Conservation (phyloP, 2,113 vertebrate species). For the Hiodon alosoides region DNA sequence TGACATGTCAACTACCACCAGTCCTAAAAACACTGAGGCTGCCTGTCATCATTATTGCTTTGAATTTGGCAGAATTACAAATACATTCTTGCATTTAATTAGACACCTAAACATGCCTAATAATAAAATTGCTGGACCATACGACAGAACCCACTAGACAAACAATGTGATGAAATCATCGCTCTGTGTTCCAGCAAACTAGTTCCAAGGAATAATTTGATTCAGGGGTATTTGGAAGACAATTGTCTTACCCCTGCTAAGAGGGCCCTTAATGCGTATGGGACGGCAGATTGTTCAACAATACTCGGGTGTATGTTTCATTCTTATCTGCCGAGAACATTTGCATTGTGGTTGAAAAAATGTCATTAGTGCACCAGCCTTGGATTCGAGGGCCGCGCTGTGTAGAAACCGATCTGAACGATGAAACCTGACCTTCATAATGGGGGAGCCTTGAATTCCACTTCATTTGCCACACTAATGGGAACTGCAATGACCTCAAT, state of each 20-base stretch:
- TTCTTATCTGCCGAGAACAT: constrained; percentile 55
- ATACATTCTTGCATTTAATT: constrained; percentile 38
- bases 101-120: constrained; percentile 18
- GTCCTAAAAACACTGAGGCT: neutral
- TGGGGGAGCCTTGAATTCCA: constrained; percentile 67
- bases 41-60: neutral
- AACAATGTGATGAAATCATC: constrained; percentile 32
- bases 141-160: constrained; percentile 24
- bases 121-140: neutral
- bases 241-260: constrained; percentile 30
- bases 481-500: constrained; percentile 82
- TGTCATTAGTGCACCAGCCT: constrained; percentile 62
- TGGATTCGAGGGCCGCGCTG: constrained; percentile 58
- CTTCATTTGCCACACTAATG: constrained; percentile 72
- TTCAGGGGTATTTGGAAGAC: constrained; percentile 31
- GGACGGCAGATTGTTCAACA: constrained; percentile 26
- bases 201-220: constrained; percentile 37
- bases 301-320: constrained; percentile 50
- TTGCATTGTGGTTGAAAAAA: constrained; percentile 61
- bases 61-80: neutral
- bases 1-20: neutral
- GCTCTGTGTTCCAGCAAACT: constrained; percentile 32
- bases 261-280: constrained; percentile 18
- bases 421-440: constrained; percentile 63
- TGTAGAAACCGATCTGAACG: constrained; percentile 53